Evolutionary conservation across 2,113 vertebrate species (phyloP), one percentile per base, ranked within the genome.

Genomic region (Megalops atlanticus): DNA sequence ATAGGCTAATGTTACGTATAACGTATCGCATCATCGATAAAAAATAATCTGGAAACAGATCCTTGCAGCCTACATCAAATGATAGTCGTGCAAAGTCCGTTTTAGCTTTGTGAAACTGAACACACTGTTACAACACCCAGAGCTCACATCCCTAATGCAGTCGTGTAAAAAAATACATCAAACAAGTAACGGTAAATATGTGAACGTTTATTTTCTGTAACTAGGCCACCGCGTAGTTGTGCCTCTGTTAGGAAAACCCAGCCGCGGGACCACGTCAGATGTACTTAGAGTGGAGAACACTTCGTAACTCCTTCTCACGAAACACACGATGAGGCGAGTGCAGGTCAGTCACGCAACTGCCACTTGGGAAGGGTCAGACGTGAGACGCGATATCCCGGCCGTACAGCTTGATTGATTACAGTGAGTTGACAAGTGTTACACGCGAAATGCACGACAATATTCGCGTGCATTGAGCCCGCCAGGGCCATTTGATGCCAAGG

Each of bases 341-440:
- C 58, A 64, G 58, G 58, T 64, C 58, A 64, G 58, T 64, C 58
- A 64, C 58, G 58, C 58, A 64, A 64, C 58, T 64, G 58, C 58
- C 58, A 31, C 58, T 27, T 54, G n/a, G n/a, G 58, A 64, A 27
- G 58, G 58, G 58, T 64, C 58, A 64, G 58, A 64, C n/a, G 58
- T 27, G 58, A 64, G 58, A n/a, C n/a, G n/a, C n/a, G n/a, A n/a
- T n/a, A n/a, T n/a, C 10, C 24, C 12, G 58, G 58, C 58, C 58
- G 11, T 27, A 6, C 10, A n/a, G 58, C 31, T 2, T 64, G 58
- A 64, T 31, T 64, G 58, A 64, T 64, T 64, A n/a, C n/a, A n/a
- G n/a, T n/a, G 1, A 64, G 8, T 64, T 64, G 58, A 10, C 8
- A 64, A 31, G 58, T n/a, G 58, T 21, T 64, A 11, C 58, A 11